Conservation (phyloP, 1,140 invertebrate genomes). For the Anagrus nilaparvatae region DNA sequence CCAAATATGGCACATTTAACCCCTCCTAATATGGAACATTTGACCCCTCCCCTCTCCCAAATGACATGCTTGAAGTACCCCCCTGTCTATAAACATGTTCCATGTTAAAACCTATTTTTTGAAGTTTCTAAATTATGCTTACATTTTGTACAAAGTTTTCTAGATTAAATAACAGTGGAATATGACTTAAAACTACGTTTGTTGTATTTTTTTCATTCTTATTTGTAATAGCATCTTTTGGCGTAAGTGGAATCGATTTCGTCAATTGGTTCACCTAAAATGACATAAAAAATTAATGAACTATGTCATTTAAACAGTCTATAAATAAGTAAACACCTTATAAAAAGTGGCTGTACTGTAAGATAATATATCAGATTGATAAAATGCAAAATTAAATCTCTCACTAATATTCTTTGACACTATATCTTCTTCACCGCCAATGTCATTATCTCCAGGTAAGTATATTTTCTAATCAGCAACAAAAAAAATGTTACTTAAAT, state of each 20-base stretch:
- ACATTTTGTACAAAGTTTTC: conserved; percentile 53
- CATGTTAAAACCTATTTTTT: too few species aligned
- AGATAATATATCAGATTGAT: conserved; percentile 52
- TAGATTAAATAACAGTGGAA: conserved; percentile 53
- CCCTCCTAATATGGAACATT: too few species aligned
- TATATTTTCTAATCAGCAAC: conserved; percentile 59
- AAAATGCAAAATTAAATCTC: conserved; percentile 70
- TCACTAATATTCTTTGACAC: conserved; percentile 61
- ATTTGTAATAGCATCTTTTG: conserved; percentile 46
- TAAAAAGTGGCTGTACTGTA: conserved; percentile 49
- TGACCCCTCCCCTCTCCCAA: too few species aligned
- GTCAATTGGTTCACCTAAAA: conserved; percentile 64
- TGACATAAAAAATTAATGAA: too few species aligned
- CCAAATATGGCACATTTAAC: too few species aligned
- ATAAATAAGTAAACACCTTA: conserved; percentile 36
- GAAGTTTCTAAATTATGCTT: conserved; percentile 16
- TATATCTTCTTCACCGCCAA: conserved; percentile 79
- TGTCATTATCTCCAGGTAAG: conserved; percentile 90
- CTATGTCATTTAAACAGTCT: too few species aligned
- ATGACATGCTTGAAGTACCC: too few species aligned
- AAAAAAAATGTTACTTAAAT: neutral
- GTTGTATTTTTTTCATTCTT: conserved; percentile 46
- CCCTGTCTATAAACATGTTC: too few species aligned
- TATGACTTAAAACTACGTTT: conserved; percentile 59
- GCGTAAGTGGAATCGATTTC: conserved; percentile 35